Evolutionary conservation across 2,797 vertebrate species (phyloP), one percentile per base, ranked within the genome.

Genomic region (Hoplostethus atlanticus): DNA sequence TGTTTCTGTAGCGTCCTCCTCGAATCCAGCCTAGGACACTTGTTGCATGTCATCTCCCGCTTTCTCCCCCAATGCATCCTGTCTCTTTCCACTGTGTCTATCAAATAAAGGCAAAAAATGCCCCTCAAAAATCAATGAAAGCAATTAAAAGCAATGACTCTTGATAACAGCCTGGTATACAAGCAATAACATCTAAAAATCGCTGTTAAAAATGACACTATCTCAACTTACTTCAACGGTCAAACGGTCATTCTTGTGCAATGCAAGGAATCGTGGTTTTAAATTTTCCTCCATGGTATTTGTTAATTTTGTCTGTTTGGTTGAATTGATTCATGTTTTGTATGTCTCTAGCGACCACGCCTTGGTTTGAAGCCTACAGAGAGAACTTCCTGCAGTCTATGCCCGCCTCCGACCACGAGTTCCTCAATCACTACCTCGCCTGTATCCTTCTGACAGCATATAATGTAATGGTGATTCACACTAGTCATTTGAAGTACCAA

Each of bases 361-460:
- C 98, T 38, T 99, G 98, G 98, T 99, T 99, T 89, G 98, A 99
- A 79, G 93, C 96, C 74, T 99, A 99, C 84, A 95, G 98, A 87
- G 98, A 99, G 76, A 97, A 93, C 84, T 99, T 99, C 93, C 94
- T 99, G 78, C 97, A 98, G 91, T 96, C 94, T 0, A 98, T 98
- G 97, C 96, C 97, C 47, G 95, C 97, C 11, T 96, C 97, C 2
- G 98, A 99, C 70, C 98, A 99, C 0, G 98, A 99, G 88, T 99
- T 99, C 84, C 93, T 99, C 92, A 98, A 96, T 89, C 97, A 99
- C 94, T 99, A 98, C 91, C 94, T 99, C 82, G 98, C 98, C 2
- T 99, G 98, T 99, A 99, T 99, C 98, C 97, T 99, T 97, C 44
- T 5, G 17, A 12, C 11, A 54, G 40, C 36, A 36, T 1, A 15